A percentile compares a stretch with the other conserved stretches of the same genome.
Conservation (phyloP, 2,113 vertebrate genomes). For the Peromyscus polionotus region DNA sequence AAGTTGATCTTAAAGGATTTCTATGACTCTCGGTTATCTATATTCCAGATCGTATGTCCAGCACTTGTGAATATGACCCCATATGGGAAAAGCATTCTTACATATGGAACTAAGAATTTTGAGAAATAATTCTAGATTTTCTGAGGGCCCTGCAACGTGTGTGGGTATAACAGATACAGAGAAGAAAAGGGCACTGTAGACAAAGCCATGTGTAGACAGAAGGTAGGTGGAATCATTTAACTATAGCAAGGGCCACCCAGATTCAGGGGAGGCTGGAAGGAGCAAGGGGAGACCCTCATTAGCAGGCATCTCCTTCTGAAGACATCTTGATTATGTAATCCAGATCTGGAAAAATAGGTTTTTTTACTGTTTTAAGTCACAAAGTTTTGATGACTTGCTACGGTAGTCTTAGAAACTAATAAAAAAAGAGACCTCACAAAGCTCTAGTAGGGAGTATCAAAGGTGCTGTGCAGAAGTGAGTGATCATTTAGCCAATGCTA, state of each 20-base stretch:
- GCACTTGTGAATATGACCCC: not conserved
- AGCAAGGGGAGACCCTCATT: not conserved
- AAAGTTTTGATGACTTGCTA: not conserved
- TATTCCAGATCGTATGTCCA: not conserved
- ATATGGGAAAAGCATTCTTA: not conserved
- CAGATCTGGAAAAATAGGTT: not conserved
- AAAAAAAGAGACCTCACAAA: not conserved
- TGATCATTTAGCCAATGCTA: not conserved
- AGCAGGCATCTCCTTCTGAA: not conserved
- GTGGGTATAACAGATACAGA: not conserved
- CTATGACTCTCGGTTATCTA: no score
- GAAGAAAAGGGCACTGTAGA: not conserved
- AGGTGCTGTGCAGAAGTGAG: not conserved
- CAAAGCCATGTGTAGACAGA: not conserved
- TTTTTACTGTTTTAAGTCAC: not conserved
- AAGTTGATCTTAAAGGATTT: not conserved
- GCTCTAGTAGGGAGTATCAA: not conserved
- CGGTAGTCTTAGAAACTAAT: not conserved
- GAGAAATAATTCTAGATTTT: not conserved
- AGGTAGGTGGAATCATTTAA: not conserved
- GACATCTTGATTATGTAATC: not conserved
- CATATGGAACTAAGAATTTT: not conserved
- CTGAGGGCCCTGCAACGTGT: not conserved
- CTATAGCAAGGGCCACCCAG: not conserved
- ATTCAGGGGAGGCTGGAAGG: not conserved